A percentile compares a stretch with the other conserved stretches of the same genome.
Evolutionary conservation across 2,888 invertebrate genomes (phyloP).

Genomic region (Blomia tropicalis): DNA sequence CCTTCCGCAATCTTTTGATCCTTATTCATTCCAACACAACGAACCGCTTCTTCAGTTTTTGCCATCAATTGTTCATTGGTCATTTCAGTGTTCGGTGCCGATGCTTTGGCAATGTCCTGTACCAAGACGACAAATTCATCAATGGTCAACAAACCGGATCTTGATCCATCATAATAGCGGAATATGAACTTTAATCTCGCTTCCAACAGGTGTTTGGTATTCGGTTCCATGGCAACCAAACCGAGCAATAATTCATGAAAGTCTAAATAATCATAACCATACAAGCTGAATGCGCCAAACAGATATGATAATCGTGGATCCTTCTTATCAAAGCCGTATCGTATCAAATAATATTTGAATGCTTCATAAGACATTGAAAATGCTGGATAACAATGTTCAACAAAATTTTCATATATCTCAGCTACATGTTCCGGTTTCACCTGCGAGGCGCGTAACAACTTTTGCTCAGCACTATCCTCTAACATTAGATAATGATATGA

Average conservation of each 20-base stretch:
- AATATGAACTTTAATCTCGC: neutral
- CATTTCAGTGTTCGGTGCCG: neutral
- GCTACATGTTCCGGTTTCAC: constrained; percentile 17
- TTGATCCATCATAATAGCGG: neutral
- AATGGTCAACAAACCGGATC: neutral
- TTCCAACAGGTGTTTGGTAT: neutral
- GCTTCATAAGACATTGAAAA: constrained; percentile 13
- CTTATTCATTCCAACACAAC: neutral
- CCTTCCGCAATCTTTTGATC: neutral
- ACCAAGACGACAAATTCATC: neutral
- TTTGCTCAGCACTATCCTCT: constrained; percentile 7
- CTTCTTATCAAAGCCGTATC: neutral
- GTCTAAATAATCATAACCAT: neutral
- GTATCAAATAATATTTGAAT: neutral
- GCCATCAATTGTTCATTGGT: neutral
- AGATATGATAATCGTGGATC: neutral
- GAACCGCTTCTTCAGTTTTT: neutral
- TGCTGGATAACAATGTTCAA: constrained; percentile 22
- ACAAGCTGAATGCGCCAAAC: neutral
- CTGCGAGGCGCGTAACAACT: constrained; percentile 20
- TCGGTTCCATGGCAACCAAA: constrained; percentile 6
- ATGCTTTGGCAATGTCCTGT: neutral
- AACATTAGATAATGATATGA: neutral
- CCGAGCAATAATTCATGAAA: constrained; percentile 6
- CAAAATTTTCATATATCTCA: constrained; percentile 16